Evolutionary conservation across 2,113 vertebrate species (phyloP).

Genomic region (Cromileptes altivelis): DNA sequence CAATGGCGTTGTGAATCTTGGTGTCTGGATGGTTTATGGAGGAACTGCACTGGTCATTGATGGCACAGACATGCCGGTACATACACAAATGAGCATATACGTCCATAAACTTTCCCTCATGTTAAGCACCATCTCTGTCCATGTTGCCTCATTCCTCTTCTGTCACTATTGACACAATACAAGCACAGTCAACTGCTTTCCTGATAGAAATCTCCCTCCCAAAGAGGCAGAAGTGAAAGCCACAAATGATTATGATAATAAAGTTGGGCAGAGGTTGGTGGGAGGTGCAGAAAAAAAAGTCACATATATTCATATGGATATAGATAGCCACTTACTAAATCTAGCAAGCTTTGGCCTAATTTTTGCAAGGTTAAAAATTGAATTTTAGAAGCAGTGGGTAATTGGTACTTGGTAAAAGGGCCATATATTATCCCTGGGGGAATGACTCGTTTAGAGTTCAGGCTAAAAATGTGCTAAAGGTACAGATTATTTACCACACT

Average conservation of each 20-base stretch:
- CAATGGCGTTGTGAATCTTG: not conserved
- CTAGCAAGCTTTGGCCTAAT: slow-evolving; percentile 53
- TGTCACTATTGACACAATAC: not conserved
- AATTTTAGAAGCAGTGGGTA: slow-evolving; percentile 53
- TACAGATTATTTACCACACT: slow-evolving; percentile 34
- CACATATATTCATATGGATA: slow-evolving; percentile 13
- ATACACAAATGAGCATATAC: not conserved
- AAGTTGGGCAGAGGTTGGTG: not conserved
- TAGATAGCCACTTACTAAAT: slow-evolving; percentile 40
- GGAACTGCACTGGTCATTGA: not conserved
- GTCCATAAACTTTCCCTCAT: not conserved
- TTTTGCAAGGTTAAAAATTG: slow-evolving; percentile 55
- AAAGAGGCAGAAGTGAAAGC: not conserved
- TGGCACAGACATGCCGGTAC: not conserved
- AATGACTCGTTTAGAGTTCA: slow-evolving; percentile 26
- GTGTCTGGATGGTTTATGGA: not conserved
- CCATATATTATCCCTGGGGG: slow-evolving; percentile 23
- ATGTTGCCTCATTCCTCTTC: slow-evolving; percentile 21
- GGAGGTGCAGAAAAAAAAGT: not conserved
- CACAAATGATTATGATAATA: not conserved
- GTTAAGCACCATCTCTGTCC: not conserved
- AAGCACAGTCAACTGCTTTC: not conserved
- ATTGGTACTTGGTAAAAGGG: slow-evolving; percentile 45
- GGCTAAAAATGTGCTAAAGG: slow-evolving; percentile 42
- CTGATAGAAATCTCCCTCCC: not conserved